These are phyloP conservation scores for Coracias cyanogaster DNA, from an alignment of 2,797 vertebrate species.

Conservation along the genomic window DNA sequence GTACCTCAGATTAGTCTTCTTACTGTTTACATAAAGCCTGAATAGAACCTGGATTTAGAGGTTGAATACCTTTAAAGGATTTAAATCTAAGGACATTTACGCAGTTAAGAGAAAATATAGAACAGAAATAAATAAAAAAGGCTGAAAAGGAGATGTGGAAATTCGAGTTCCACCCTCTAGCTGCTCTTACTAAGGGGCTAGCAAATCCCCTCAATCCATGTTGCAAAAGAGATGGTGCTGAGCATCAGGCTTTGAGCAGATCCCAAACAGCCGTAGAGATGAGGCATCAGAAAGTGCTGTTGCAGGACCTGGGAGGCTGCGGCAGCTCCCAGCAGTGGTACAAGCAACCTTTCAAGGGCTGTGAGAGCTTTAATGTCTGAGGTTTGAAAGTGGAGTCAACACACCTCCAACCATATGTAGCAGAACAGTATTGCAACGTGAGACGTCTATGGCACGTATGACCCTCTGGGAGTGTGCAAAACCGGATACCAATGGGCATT, in stretches of 20 bases:
- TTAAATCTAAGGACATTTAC: background rate
- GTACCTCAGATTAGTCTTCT: background rate
- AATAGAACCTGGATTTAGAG: background rate
- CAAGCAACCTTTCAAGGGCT: background rate
- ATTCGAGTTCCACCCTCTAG: background rate
- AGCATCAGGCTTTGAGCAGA: background rate
- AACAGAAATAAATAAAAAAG: background rate
- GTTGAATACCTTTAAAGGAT: background rate
- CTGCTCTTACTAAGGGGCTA: background rate
- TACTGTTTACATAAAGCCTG: background rate
- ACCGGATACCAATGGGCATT: accelerated
- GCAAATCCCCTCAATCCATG: too few species aligned
- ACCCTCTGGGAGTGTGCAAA: background rate
- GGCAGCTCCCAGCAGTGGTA: accelerated
- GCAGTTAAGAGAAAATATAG: background rate
- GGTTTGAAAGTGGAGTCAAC: background rate
- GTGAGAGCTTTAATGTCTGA: accelerated
- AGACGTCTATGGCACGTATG: accelerated
- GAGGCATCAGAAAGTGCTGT: background rate
- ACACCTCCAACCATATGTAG: accelerated
- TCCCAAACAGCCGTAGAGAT: accelerated
- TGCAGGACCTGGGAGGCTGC: background rate
- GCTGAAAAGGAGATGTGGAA: background rate
- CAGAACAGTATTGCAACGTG: background rate
- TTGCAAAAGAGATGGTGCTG: background rate